Evolutionary conservation across 2,797 vertebrate genomes (phyloP), one percentile per base, ranked within the genome.

Genomic region (Botia almorhae): DNA sequence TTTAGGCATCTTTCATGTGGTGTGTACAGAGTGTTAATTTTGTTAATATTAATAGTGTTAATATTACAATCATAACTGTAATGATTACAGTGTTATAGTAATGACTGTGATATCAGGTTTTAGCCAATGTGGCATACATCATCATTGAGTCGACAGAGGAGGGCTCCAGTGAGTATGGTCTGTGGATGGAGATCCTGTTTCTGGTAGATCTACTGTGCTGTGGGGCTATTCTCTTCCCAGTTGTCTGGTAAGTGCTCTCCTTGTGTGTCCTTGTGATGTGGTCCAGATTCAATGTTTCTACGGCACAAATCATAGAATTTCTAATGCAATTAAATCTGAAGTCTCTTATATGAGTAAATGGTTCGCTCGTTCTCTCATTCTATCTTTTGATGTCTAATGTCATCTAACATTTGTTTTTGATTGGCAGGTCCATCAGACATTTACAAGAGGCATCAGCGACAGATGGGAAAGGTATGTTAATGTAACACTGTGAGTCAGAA

Each of bases 101-200:
- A 29, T 71, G 8, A 2, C 6, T 69, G 13, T 68, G 17, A 13
- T 58, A 51, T 50, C 55, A 96, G 96, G 95, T 96, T 0, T 89
- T 96, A 86, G 95, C 94, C 2, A 96, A 96, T 0, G 95, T 96
- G 68, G 95, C 95, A 0, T 96, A 95, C 82, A 95, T 96, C 71
- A 96, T 96, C 87, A 95, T 96, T 5, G 95, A 96, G 84, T 96
- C 95, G 10, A 95, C 95, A 0, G 95, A 96, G 85, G 95, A 95
- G 81, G 94, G 95, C 23, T 95, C 93, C 0, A 95, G 92, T 0
- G 95, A 96, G 61, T 96, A 96, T 0, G 90, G 95, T 0, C 78
- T 96, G 71, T 96, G 95, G 96, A 96, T 95, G 85, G 94, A 96
- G 86, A 93, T 96, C 33, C 90, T 96, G 5, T 96, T 96, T 83